These are phyloP conservation scores for Tenebrosternarchus preto DNA, from an alignment of 2,113 vertebrate genomes.

Conservation along the genomic window DNA sequence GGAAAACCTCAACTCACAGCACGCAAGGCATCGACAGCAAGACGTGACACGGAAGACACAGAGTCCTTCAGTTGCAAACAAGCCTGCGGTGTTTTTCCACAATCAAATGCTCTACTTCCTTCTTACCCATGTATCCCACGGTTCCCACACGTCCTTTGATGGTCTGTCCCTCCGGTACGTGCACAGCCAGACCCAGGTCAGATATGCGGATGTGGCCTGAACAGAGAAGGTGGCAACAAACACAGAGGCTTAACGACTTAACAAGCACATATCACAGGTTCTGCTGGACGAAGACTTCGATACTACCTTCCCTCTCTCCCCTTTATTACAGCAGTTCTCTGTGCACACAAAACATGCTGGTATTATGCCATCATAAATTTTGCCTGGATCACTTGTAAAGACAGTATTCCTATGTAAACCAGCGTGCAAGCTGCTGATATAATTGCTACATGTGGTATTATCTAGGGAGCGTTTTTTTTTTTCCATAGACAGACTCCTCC, in stretches of 20 bases:
- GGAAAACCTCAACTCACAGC: too few species aligned
- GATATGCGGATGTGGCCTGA: constrained; percentile 97
- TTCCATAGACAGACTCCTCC: background rate
- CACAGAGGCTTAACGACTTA: background rate
- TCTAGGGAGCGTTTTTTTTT: background rate
- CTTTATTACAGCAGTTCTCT: background rate
- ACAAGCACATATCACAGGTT: background rate
- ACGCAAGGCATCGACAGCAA: too few species aligned
- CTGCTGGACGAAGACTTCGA: background rate
- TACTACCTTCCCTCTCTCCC: background rate
- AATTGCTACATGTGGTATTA: background rate
- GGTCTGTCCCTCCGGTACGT: constrained; percentile 88
- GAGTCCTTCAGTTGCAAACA: background rate
- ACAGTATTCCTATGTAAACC: background rate
- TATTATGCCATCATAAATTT: background rate
- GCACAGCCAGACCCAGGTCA: constrained; percentile 91
- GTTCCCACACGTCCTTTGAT: constrained; percentile 97
- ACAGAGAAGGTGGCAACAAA: constrained; percentile 10
- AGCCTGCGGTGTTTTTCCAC: background rate
- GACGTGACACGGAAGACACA: too few species aligned
- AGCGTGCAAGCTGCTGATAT: background rate
- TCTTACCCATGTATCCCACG: constrained; percentile 98
- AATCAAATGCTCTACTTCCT: background rate
- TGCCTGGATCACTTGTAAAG: background rate
- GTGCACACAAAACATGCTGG: background rate